Percentiles rank a stretch among this genome's conserved stretches.
phyloP scores from a whole-genome alignment of 2,797 vertebrate genomes.

The Hydrolagus colliei region DNA sequence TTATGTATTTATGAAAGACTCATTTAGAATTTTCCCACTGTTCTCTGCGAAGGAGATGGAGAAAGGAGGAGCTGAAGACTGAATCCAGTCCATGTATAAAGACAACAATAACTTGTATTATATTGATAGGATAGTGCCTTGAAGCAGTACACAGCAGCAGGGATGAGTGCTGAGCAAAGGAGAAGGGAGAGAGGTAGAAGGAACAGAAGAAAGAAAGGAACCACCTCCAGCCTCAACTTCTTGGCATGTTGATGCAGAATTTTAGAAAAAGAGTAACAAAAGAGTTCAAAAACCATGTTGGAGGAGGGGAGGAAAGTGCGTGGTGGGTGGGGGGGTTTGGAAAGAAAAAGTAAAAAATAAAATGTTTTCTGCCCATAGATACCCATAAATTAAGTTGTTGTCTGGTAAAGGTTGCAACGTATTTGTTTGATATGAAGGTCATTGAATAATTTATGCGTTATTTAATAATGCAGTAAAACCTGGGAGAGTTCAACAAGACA shows the following conservation, averaged over 20 bases:
- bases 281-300: not conserved
- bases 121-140: too few relatives aligned
- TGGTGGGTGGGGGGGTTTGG: too few relatives aligned
- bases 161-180: too few relatives aligned
- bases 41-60: too few relatives aligned
- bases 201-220: not conserved
- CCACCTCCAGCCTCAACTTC: not conserved
- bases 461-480: slow-evolving; percentile 79
- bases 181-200: too few relatives aligned
- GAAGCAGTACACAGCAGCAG: too few relatives aligned
- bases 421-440: slow-evolving; percentile 67
- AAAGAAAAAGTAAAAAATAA: not conserved
- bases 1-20: too few relatives aligned
- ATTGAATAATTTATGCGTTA: slow-evolving; percentile 74
- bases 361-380: slow-evolving; percentile 17
- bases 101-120: too few relatives aligned
- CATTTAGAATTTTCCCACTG: too few relatives aligned
- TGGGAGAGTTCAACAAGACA: slow-evolving; percentile 59
- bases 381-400: slow-evolving; percentile 30
- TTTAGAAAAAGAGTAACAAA: not conserved
- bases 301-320: too few relatives aligned
- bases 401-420: slow-evolving; percentile 61
- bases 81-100: slow-evolving; percentile 2
- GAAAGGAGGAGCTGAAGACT: not conserved
- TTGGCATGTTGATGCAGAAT: not conserved